Percentiles rank a stretch among this genome's conserved stretches.
These are phyloP conservation scores for Macropus fuliginosus DNA, from an alignment of 2,797 vertebrate genomes.

Conservation along the genomic window DNA sequence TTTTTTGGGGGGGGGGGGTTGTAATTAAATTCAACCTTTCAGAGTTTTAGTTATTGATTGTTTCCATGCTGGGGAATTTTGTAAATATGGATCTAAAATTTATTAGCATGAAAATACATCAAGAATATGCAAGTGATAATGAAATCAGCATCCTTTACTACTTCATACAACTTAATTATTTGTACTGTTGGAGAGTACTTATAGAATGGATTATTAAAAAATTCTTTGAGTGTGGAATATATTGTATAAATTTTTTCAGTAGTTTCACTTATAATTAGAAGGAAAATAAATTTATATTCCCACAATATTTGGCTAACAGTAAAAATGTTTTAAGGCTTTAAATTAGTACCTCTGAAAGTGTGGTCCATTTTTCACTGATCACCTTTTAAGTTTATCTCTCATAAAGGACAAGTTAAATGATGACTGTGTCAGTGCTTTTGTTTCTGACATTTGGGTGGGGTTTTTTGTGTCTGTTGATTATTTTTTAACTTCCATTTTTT, in stretches of 20 bases:
- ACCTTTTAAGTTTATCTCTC: neutral
- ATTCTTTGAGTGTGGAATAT: neutral
- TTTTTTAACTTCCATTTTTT: too few relatives aligned
- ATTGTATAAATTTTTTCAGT: neutral
- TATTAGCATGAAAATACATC: neutral
- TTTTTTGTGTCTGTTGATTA: neutral
- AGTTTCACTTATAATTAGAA: neutral
- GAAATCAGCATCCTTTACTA: neutral
- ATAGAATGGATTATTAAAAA: neutral
- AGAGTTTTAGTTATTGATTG: neutral
- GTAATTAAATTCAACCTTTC: slow-evolving; percentile 38
- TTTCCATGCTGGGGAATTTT: neutral
- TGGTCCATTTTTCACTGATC: neutral
- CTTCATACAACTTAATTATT: neutral
- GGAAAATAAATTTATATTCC: neutral
- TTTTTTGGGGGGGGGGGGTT: neutral
- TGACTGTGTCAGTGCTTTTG: neutral
- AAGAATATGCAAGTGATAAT: neutral
- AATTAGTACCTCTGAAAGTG: neutral
- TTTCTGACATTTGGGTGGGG: neutral
- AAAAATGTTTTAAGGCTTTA: neutral
- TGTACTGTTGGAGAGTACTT: neutral
- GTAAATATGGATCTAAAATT: neutral
- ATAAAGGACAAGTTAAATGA: neutral
- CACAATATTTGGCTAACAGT: neutral